Evolutionary conservation across 2,797 vertebrate genomes (phyloP).

Genomic region (Muscicapa comitata): DNA sequence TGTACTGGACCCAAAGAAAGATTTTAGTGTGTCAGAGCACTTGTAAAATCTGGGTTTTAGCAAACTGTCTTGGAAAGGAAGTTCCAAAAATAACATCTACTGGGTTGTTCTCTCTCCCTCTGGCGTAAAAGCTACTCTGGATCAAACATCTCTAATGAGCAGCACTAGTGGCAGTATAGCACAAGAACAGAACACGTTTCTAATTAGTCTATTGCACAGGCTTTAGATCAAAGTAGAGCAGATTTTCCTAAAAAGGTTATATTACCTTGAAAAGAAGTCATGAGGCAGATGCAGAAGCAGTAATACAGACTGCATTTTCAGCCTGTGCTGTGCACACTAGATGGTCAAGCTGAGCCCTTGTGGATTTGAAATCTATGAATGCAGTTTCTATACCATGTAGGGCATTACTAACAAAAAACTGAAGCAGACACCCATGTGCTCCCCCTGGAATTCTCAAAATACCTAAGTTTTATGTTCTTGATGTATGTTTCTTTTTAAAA

Average conservation of each 20-base stretch:
- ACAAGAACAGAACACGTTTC: not conserved
- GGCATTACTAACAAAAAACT: not conserved
- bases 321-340: not conserved
- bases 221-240: constrained; percentile 6
- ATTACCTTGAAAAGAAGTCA: not conserved
- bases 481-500: not conserved
- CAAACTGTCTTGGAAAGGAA: not conserved
- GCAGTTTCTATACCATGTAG: not conserved
- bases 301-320: not conserved
- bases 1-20: not conserved
- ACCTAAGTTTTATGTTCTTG: not conserved
- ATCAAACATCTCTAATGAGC: constrained; percentile 16
- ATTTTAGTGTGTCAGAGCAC: not conserved
- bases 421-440: not conserved
- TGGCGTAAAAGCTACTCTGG: not conserved
- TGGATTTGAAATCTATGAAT: not conserved
- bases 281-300: not conserved
- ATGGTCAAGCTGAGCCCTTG: not conserved
- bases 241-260: not conserved
- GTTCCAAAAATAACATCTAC: constrained; percentile 15
- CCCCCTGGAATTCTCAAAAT: not conserved
- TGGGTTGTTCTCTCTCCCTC: not conserved
- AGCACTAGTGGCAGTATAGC: not conserved
- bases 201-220: not conserved
- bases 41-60: not conserved